Conservation (phyloP, 2,888 invertebrate species). For the Pristionchus fissidentatus region DNA sequence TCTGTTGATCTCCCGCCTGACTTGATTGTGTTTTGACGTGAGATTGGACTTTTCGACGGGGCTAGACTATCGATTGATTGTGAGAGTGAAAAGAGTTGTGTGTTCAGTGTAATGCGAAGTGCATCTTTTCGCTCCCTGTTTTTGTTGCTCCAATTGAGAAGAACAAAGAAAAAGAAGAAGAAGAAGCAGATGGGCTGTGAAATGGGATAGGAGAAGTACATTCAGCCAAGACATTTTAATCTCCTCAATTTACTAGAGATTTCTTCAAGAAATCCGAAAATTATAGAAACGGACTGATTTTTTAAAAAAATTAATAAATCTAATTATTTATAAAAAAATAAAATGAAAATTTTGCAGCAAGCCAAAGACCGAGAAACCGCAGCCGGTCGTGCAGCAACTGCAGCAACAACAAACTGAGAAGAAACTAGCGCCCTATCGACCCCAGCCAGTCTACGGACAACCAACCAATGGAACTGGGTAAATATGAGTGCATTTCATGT, state of each 20-base stretch:
- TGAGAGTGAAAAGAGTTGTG: neutral
- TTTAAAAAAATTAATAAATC: too few relatives aligned
- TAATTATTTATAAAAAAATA: neutral
- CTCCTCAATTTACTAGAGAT: neutral
- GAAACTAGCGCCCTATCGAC: slow-evolving; percentile 65
- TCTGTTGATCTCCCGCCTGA: slow-evolving; percentile 2
- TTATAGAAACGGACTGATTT: neutral
- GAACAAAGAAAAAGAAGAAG: too few relatives aligned
- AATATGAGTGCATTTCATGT: too few relatives aligned
- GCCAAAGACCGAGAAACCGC: slow-evolving; percentile 34
- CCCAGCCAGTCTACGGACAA: slow-evolving; percentile 62
- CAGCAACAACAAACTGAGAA: slow-evolving; percentile 50
- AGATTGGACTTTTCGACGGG: neutral
- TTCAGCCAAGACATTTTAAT: slow-evolving; percentile 1
- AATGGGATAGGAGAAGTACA: neutral
- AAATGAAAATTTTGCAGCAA: slow-evolving; percentile 30
- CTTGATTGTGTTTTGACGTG: neutral
- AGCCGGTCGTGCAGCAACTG: slow-evolving; percentile 41
- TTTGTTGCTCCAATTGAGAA: slow-evolving; percentile 17
- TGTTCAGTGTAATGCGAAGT: slow-evolving; percentile 37
- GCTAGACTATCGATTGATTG: neutral
- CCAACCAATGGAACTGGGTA: slow-evolving; percentile 29
- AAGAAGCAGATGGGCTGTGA: too few relatives aligned
- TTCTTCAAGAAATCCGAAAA: neutral
- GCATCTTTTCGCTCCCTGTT: slow-evolving; percentile 10